A percentile compares a stretch with the other conserved stretches of the same genome.
Conservation (phyloP, 2,888 invertebrate species). For the Keiferia lycopersicella region DNA sequence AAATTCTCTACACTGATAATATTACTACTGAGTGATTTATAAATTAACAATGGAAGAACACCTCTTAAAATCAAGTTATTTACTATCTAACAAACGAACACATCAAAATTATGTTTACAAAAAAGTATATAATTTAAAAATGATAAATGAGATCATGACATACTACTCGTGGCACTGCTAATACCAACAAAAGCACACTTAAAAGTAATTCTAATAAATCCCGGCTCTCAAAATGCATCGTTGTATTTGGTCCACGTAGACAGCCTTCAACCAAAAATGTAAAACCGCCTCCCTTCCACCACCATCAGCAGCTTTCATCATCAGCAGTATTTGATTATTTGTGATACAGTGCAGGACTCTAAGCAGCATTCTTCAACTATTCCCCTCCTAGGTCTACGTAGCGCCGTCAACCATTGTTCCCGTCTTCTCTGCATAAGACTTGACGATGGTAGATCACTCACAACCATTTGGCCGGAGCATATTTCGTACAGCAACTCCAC, state of each 20-base stretch:
- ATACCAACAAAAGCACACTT: neutral
- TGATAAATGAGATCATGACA: conserved; percentile 8
- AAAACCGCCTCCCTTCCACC: neutral
- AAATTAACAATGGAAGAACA: neutral
- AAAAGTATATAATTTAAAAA: neutral
- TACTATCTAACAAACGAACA: neutral
- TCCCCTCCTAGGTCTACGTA: conserved; percentile 52
- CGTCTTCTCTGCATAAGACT: conserved; percentile 50
- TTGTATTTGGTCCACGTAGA: neutral
- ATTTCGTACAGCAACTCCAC: conserved; percentile 53
- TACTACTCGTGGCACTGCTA: neutral
- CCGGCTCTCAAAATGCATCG: neutral
- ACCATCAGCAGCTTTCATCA: conserved; percentile 50
- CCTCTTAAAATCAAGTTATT: neutral
- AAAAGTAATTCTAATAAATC: neutral
- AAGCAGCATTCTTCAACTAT: conserved; percentile 64
- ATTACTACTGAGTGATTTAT: neutral
- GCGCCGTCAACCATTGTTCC: conserved; percentile 45
- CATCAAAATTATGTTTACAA: neutral
- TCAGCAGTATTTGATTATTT: conserved; percentile 67
- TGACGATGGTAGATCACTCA: conserved; percentile 48
- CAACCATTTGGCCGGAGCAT: conserved; percentile 51
- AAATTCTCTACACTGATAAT: neutral
- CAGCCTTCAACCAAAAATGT: conserved; percentile 10
- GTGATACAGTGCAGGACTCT: conserved; percentile 57